phyloP scores from a whole-genome alignment of 2,888 invertebrate genomes.

The Drosophila yooni region DNA sequence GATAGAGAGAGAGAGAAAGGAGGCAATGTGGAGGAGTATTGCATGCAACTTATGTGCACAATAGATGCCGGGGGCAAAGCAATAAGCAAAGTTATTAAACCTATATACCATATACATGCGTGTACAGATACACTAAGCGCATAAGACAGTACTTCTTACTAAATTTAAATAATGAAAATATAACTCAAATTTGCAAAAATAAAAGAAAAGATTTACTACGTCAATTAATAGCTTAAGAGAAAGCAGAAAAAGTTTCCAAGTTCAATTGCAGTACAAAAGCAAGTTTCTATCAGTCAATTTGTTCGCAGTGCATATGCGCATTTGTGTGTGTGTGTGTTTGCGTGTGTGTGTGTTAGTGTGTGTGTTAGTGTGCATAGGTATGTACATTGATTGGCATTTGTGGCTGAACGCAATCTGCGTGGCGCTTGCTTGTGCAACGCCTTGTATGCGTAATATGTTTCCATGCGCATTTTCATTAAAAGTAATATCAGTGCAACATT shows the following conservation, averaged over 20 bases:
- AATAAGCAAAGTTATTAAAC: slow-evolving; percentile 75
- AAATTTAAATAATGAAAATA: background rate
- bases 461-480: slow-evolving; percentile 72
- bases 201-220: background rate
- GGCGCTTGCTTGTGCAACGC: slow-evolving; percentile 55
- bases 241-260: background rate
- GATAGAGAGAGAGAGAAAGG: background rate
- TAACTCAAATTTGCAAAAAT: background rate
- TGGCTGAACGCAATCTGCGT: slow-evolving; percentile 34
- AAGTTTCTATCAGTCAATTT: background rate
- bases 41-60: slow-evolving; percentile 31
- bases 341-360: slow-evolving; percentile 5
- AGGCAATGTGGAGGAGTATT: background rate
- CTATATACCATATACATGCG: slow-evolving; percentile 38
- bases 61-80: slow-evolving; percentile 39
- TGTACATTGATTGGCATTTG: slow-evolving; percentile 56
- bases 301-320: background rate
- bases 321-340: slow-evolving; percentile 3
- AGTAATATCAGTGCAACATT: slow-evolving; percentile 58
- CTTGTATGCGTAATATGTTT: slow-evolving; percentile 72
- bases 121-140: background rate
- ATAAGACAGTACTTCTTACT: background rate
- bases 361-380: background rate
- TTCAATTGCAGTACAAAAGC: background rate
- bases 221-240: background rate